These are phyloP conservation scores for Cariama cristata DNA, from an alignment of 2,113 vertebrate species.

Conservation along the genomic window DNA sequence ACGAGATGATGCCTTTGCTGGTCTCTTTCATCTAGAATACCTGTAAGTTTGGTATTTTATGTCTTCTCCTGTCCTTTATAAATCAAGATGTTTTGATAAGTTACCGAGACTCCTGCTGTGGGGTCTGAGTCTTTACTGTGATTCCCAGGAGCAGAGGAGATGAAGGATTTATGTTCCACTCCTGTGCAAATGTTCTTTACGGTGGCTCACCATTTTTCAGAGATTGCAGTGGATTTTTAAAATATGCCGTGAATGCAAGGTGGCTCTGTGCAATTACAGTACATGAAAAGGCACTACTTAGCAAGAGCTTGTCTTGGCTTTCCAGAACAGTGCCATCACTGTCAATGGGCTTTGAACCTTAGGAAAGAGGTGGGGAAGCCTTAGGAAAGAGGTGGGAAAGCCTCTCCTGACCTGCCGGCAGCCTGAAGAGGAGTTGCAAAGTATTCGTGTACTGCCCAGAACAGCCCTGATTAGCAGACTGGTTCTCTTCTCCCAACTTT, in stretches of 20 bases:
- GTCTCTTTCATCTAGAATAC: constrained; percentile 96
- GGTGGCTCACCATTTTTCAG: not conserved
- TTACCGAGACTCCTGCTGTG: not conserved
- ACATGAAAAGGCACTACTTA: constrained; percentile 3
- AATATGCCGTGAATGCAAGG: not conserved
- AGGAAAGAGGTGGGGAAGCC: not conserved
- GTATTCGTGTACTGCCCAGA: not conserved
- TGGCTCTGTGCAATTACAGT: not conserved
- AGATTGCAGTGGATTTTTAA: not conserved
- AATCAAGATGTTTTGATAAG: not conserved
- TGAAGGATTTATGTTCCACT: not conserved
- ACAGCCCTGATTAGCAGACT: not conserved
- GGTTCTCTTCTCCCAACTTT: not conserved
- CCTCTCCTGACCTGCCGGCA: not conserved
- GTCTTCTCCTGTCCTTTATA: not conserved
- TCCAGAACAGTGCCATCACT: not conserved
- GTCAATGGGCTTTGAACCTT: constrained; percentile 26
- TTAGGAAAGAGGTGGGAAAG: not conserved
- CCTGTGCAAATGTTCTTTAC: not conserved
- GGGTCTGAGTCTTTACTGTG: not conserved
- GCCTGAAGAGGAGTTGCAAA: not conserved
- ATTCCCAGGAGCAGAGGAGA: not conserved
- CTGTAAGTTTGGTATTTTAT: constrained; percentile 86
- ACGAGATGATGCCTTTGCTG: constrained; percentile 95
- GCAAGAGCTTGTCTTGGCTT: constrained; percentile 44